phyloP scores from a whole-genome alignment of 2,797 vertebrate species.

The Anas capensis region DNA sequence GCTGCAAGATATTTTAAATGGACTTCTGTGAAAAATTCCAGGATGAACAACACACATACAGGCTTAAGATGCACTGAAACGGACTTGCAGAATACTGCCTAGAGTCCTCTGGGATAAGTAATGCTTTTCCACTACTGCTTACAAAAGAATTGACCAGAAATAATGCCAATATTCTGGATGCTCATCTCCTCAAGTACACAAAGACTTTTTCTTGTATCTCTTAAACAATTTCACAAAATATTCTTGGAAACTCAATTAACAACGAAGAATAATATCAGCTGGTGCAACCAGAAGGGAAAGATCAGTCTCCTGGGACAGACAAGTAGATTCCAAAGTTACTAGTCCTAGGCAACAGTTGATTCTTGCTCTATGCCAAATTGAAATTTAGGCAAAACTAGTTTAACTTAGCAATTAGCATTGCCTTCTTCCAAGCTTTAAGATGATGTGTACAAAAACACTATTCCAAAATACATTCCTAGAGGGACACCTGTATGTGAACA shows the following conservation, averaged over 20 bases:
- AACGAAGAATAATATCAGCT: background rate
- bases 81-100: rapidly evolving
- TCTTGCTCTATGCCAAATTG: background rate
- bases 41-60: rapidly evolving
- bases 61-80: background rate
- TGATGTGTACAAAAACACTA: background rate
- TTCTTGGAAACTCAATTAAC: background rate
- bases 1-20: constrained; percentile 77
- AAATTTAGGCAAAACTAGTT: background rate
- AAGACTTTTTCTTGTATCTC: background rate
- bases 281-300: background rate
- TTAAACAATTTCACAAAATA: background rate
- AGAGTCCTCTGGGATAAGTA: background rate
- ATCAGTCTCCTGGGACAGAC: background rate
- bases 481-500: background rate
- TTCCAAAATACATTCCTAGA: background rate
- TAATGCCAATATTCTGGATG: background rate
- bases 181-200: background rate
- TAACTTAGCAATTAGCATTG: background rate
- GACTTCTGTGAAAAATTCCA: background rate
- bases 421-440: background rate
- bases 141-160: background rate
- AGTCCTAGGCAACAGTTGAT: background rate
- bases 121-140: background rate
- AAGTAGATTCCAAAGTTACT: background rate